Percentiles rank a stretch among this genome's conserved stretches.
phyloP scores from a whole-genome alignment of 2,797 vertebrate genomes.

The Australoheros facetus region DNA sequence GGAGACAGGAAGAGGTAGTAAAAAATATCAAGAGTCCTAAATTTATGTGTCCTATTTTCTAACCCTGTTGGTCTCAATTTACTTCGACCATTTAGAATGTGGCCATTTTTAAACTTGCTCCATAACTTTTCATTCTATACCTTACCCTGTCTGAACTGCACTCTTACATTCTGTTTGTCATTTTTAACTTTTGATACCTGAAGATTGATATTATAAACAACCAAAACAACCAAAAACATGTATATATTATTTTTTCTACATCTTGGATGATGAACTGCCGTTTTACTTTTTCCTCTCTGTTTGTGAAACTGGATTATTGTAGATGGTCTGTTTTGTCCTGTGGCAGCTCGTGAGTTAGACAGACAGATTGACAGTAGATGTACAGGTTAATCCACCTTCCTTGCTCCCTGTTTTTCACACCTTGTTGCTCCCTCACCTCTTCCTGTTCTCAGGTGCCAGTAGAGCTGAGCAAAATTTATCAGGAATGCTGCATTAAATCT shows the following conservation, averaged over 20 bases:
- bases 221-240: too few relatives aligned
- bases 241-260: too few relatives aligned
- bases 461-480: neutral
- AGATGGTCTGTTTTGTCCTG: neutral
- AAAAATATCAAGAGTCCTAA: constrained; percentile 63
- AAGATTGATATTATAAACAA: neutral
- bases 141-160: constrained; percentile 27
- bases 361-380: constrained; percentile 19
- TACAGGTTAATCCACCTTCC: constrained; percentile 18
- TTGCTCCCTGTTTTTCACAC: neutral
- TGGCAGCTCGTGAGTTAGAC: constrained; percentile 26
- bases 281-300: neutral
- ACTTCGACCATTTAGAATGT: constrained; percentile 69
- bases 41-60: constrained; percentile 82
- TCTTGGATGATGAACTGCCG: neutral
- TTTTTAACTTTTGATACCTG: neutral
- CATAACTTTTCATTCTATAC: constrained; percentile 58
- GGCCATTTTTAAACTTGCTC: constrained; percentile 70
- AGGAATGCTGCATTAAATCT: neutral
- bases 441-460: neutral
- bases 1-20: constrained; percentile 21
- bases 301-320: neutral
- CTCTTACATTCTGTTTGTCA: neutral
- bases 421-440: neutral
- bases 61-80: constrained; percentile 75